Percentiles rank a stretch among this genome's conserved stretches.
phyloP scores from a whole-genome alignment of 2,797 vertebrate genomes.

The Cyprinella venusta region DNA sequence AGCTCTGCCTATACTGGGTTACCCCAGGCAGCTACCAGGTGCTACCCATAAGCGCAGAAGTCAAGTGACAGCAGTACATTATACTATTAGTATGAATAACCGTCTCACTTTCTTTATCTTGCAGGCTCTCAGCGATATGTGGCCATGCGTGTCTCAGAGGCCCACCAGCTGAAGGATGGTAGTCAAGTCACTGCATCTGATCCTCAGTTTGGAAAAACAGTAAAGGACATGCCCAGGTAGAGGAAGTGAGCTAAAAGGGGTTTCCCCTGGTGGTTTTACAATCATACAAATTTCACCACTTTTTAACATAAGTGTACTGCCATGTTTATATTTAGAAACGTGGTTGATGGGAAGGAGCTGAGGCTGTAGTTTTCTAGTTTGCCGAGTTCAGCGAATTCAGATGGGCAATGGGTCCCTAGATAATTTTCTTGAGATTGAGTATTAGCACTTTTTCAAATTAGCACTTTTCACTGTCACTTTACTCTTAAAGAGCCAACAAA shows the following conservation, averaged over 20 bases:
- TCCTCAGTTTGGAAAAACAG: conserved; percentile 88
- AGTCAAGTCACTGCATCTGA: conserved; percentile 75
- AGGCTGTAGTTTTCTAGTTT: conserved; percentile 1
- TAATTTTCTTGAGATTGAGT: neutral
- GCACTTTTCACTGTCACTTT: conserved; percentile 16
- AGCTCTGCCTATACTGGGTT: conserved; percentile 90
- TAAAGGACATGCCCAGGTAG: conserved; percentile 90
- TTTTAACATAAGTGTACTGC: neutral
- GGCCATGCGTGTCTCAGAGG: conserved; percentile 86
- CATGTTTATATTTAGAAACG: conserved; percentile 21
- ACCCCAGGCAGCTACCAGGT: conserved; percentile 92
- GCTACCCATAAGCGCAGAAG: conserved; percentile 21
- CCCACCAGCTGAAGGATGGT: conserved; percentile 85
- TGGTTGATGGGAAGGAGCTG: neutral
- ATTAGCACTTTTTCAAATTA: conserved; percentile 29
- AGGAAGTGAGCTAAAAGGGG: neutral
- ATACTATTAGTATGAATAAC: neutral
- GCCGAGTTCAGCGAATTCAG: conserved; percentile 13
- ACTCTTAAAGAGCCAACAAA: conserved; percentile 1
- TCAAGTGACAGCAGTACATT: neutral
- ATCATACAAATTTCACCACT: neutral
- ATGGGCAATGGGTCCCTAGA: conserved; percentile 15
- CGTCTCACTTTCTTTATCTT: neutral
- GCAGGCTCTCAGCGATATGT: conserved; percentile 87
- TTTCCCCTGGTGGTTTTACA: neutral